Conservation (phyloP, 2,888 invertebrate genomes). For the Troglohyphantes excavatus region DNA sequence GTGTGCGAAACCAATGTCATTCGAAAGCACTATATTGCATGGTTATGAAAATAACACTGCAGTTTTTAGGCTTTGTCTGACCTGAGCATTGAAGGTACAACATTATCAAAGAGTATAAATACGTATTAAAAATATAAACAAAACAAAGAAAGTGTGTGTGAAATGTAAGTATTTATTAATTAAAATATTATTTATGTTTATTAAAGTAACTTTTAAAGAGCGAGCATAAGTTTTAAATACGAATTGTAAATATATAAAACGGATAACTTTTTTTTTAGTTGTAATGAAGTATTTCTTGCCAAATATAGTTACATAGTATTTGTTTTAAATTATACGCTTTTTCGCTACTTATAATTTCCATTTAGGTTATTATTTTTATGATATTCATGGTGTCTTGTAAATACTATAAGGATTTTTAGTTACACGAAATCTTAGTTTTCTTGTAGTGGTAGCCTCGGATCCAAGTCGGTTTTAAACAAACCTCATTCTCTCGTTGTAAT, state of each 20-base stretch:
- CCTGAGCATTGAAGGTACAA: background rate
- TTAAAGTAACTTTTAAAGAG: background rate
- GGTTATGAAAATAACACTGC: too few species aligned
- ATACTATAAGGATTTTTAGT: background rate
- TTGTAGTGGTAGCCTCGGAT: too few species aligned
- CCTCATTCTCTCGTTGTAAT: background rate
- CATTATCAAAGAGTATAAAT: slow-evolving; percentile 16
- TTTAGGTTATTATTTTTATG: background rate
- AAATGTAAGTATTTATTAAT: too few species aligned
- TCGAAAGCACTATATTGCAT: background rate
- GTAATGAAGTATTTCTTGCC: background rate
- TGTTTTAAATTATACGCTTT: background rate
- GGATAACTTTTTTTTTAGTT: background rate
- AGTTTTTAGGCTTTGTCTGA: too few species aligned
- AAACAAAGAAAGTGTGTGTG: too few species aligned
- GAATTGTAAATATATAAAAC: background rate
- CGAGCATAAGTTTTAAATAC: background rate
- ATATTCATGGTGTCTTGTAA: background rate
- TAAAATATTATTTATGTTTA: background rate
- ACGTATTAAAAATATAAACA: background rate
- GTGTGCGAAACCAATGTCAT: slow-evolving; percentile 3
- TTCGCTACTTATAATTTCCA: background rate
- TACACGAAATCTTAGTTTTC: too few species aligned
- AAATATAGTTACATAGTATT: background rate
- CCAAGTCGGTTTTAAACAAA: too few species aligned